phyloP scores from a whole-genome alignment of 2,888 invertebrate species.

The Drosophila eohydei region DNA sequence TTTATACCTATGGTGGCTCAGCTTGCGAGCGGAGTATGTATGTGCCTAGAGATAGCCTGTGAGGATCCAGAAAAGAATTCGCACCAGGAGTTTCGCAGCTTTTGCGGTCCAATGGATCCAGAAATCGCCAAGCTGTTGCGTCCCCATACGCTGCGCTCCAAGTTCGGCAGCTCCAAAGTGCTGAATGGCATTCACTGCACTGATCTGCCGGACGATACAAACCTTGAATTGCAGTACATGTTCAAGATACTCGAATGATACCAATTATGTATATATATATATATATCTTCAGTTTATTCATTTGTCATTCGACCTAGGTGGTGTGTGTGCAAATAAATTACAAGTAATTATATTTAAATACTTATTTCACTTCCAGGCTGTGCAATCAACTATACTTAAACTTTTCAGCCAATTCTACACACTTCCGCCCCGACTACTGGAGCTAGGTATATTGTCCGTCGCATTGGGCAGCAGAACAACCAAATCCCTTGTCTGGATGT shows the following conservation, averaged over 20 bases:
- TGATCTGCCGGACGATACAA: constrained; percentile 94
- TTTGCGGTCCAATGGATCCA: constrained; percentile 96
- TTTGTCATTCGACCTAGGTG: constrained; percentile 2
- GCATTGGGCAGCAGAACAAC: constrained; percentile 33
- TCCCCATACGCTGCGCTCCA: constrained; percentile 93
- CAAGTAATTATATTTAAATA: constrained; percentile 29
- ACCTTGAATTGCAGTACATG: constrained; percentile 92
- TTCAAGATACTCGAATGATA: constrained; percentile 88
- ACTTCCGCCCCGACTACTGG: constrained; percentile 59
- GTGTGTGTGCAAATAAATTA: constrained; percentile 58
- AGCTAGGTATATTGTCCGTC: constrained; percentile 56
- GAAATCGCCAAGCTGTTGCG: constrained; percentile 94
- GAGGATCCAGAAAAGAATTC: constrained; percentile 86
- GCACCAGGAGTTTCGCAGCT: constrained; percentile 91
- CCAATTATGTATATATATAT: background rate
- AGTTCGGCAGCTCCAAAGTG: constrained; percentile 92
- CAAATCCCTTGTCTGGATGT: constrained; percentile 41
- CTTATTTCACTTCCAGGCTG: background rate
- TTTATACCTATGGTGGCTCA: constrained; percentile 94
- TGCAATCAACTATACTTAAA: background rate
- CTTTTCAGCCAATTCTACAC: constrained; percentile 19
- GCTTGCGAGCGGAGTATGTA: constrained; percentile 92
- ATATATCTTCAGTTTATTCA: constrained; percentile 22
- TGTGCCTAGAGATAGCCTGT: constrained; percentile 93
- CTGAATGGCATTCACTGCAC: constrained; percentile 97